A percentile compares a stretch with the other conserved stretches of the same genome.
Conservation (phyloP, 2,113 vertebrate genomes). For the Corvus cornix region DNA sequence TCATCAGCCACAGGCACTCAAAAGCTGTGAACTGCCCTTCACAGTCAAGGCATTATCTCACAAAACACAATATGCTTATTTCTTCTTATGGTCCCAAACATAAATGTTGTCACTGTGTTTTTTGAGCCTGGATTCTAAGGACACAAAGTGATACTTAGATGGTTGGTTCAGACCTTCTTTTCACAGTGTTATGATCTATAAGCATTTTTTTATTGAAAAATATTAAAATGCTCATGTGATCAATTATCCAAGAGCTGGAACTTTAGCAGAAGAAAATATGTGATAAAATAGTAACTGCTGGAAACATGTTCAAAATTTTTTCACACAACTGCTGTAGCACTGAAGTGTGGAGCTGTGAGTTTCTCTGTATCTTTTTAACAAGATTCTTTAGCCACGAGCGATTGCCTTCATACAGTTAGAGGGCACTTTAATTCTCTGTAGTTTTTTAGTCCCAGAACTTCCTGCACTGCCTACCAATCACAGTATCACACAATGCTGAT, state of each 20-base stretch:
- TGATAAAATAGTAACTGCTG: background rate
- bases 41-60: background rate
- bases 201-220: background rate
- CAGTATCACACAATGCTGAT: background rate
- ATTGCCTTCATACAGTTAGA: background rate
- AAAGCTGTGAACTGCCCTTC: background rate
- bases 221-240: background rate
- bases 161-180: background rate
- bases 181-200: background rate
- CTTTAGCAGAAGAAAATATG: background rate
- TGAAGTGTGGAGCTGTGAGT: background rate
- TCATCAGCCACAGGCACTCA: background rate
- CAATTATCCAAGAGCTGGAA: background rate
- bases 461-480: background rate
- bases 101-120: background rate
- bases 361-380: background rate
- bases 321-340: background rate
- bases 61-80: background rate
- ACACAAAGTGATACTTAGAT: background rate
- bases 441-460: background rate
- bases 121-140: background rate
- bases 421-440: background rate
- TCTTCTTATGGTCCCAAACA: background rate
- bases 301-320: background rate
- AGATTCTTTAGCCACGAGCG: background rate